Conservation (phyloP, 2,113 vertebrate genomes). For the Protobothrops mucrosquamatus region DNA sequence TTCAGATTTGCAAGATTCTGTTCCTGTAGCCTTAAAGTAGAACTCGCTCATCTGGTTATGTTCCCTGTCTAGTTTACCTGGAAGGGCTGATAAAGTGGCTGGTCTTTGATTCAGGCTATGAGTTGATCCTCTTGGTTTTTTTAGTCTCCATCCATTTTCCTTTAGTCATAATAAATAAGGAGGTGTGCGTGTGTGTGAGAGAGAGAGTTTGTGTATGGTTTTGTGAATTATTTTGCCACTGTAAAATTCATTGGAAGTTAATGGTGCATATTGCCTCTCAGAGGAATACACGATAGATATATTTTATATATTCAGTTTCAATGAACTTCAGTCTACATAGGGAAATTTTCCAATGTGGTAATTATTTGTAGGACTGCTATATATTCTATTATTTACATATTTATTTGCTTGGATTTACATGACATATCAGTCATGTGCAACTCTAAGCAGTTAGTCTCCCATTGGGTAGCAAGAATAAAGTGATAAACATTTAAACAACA, state of each 20-base stretch:
- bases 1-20: background rate
- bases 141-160: background rate
- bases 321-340: background rate
- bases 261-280: background rate
- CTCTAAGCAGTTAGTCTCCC: background rate
- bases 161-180: background rate
- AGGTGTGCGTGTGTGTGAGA: background rate
- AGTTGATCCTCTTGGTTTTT: background rate
- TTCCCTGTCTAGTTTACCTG: background rate
- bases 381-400: background rate
- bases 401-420: background rate
- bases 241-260: background rate
- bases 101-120: background rate
- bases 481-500: background rate
- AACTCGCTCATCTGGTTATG: background rate
- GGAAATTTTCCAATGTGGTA: background rate
- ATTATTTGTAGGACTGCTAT: background rate
- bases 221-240: background rate
- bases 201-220: background rate
- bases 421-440: background rate
- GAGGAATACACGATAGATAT: background rate
- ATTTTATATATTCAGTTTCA: background rate
- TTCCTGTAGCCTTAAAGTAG: background rate
- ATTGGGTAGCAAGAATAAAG: background rate
- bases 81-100: background rate